These are phyloP conservation scores for Rhegmatorhina hoffmannsi DNA, from an alignment of 2,113 vertebrate species.

Conservation along the genomic window DNA sequence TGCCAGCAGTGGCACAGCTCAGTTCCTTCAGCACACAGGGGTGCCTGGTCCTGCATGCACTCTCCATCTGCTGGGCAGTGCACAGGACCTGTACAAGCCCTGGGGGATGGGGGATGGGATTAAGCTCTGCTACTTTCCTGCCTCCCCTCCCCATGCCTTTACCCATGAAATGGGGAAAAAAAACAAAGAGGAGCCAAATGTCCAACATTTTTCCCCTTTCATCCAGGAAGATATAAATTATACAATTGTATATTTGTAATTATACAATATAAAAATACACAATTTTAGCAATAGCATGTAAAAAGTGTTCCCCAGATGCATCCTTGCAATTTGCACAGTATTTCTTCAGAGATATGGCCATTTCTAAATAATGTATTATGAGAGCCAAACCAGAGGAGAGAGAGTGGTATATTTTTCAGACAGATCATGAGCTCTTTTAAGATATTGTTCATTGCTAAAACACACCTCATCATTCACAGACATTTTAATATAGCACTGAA, in stretches of 20 bases:
- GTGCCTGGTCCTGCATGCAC: not conserved
- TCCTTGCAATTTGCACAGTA: not conserved
- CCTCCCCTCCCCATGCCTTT: not conserved
- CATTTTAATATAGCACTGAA: not conserved
- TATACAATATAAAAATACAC: not conserved
- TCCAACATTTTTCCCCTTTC: not conserved
- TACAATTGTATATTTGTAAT: not conserved
- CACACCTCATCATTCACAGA: not conserved
- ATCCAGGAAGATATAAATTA: not conserved
- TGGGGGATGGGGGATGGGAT: no score
- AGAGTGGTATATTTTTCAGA: accelerated
- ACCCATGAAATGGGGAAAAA: not conserved
- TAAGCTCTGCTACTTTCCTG: not conserved
- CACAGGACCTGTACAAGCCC: no score
- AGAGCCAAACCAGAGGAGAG: not conserved
- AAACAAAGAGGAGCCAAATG: not conserved
- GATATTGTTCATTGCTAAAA: not conserved
- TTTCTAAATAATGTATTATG: not conserved
- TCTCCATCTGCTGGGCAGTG: not conserved
- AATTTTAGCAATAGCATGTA: not conserved
- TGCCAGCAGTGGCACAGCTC: accelerated
- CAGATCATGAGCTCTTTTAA: not conserved
- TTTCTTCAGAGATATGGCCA: not conserved
- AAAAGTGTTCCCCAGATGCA: not conserved
- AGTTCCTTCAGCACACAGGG: accelerated